Evolutionary conservation across 2,888 invertebrate species (phyloP).

Genomic region (Corythucha ciliata): DNA sequence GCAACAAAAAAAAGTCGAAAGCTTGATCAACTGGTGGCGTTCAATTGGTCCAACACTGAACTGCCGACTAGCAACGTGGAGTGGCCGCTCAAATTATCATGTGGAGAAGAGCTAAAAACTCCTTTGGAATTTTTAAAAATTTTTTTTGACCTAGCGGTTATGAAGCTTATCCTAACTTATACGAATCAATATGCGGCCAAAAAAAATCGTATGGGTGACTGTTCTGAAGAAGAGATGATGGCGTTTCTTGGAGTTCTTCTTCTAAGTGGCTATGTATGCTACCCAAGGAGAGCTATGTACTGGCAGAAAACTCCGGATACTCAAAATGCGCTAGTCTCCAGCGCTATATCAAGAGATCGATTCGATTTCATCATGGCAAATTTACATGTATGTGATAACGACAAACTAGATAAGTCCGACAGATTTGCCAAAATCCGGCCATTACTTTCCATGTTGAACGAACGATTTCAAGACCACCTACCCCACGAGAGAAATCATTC

Average conservation of each 20-base stretch:
- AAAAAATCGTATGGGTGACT: constrained; percentile 20
- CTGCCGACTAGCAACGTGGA: too few relatives aligned
- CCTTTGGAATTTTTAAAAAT: constrained; percentile 11
- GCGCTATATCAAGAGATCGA: constrained; percentile 7
- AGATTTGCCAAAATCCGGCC: constrained; percentile 10
- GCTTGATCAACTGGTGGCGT: too few relatives aligned
- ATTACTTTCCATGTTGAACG: constrained; percentile 5
- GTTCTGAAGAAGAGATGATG: constrained; percentile 23
- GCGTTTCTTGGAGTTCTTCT: constrained; percentile 18
- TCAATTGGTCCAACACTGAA: too few relatives aligned
- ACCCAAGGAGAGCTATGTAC: constrained; percentile 9
- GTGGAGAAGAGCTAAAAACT: background rate
- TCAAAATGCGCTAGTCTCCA: constrained; percentile 14
- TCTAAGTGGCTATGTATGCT: constrained; percentile 16
- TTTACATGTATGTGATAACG: constrained; percentile 13
- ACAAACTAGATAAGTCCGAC: constrained; percentile 2
- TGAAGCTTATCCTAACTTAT: constrained; percentile 4
- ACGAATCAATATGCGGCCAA: constrained; percentile 28
- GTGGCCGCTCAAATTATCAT: background rate
- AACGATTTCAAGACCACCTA: background rate
- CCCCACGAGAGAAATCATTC: constrained; percentile 9
- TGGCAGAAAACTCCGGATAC: constrained; percentile 14
- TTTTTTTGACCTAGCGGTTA: constrained; percentile 12
- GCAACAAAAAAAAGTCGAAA: too few relatives aligned
- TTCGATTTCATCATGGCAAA: constrained; percentile 15